Percentiles rank a stretch among this genome's conserved stretches.
phyloP scores from a whole-genome alignment of 2,888 invertebrate genomes.

The Dimorphilus gyrociliatus region DNA sequence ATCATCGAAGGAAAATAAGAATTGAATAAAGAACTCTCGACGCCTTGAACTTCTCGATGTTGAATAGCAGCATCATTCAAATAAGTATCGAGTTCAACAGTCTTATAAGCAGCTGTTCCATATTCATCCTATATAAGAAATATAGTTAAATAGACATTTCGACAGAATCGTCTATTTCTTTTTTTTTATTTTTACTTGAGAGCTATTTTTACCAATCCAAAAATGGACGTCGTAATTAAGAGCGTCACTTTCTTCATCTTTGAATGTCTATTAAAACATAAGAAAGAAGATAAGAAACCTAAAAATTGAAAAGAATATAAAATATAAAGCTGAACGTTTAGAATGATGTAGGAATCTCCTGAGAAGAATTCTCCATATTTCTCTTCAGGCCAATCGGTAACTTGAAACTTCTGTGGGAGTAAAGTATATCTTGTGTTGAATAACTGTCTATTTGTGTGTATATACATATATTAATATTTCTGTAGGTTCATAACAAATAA shows the following conservation, averaged over 20 bases:
- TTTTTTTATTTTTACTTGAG: too few relatives aligned
- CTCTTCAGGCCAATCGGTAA: constrained; percentile 13
- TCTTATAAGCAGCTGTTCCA: constrained; percentile 37
- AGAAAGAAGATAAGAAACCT: too few relatives aligned
- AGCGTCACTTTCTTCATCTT: constrained; percentile 18
- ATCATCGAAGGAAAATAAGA: constrained; percentile 19
- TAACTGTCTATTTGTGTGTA: too few relatives aligned
- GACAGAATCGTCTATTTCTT: too few relatives aligned
- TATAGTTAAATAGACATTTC: too few relatives aligned
- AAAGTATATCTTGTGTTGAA: too few relatives aligned
- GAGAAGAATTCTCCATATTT: constrained; percentile 16
- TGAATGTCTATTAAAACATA: constrained; percentile 33
- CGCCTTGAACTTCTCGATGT: constrained; percentile 31
- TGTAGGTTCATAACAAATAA: too few relatives aligned
- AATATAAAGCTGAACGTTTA: too few relatives aligned
- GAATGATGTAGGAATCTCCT: constrained; percentile 16
- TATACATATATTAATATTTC: too few relatives aligned
- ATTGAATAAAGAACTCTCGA: constrained; percentile 28
- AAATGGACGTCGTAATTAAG: constrained; percentile 34
- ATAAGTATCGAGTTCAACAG: constrained; percentile 34
- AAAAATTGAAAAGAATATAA: too few relatives aligned
- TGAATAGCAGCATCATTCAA: constrained; percentile 32
- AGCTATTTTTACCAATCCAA: constrained; percentile 36
- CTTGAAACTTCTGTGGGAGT: constrained; percentile 15
- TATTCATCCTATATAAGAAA: constrained; percentile 29